phyloP scores from a whole-genome alignment of 92 coral and sea anemone genomes.

The Bergia puertoricense region DNA sequence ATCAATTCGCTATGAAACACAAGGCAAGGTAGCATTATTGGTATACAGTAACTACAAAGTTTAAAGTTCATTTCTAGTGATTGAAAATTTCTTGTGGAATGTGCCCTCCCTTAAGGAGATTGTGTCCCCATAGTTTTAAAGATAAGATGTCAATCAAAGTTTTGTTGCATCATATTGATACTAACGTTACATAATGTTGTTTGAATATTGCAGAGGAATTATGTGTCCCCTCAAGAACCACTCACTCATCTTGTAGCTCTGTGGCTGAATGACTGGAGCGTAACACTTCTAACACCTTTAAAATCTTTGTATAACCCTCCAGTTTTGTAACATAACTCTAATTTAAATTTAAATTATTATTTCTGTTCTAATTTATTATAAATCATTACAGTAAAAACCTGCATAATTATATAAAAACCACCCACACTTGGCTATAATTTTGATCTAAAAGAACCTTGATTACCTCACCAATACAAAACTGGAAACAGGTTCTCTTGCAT shows the following conservation, averaged over 20 bases:
- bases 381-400: background rate
- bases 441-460: too few relatives aligned
- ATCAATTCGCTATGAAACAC: too few relatives aligned
- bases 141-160: background rate
- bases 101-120: too few relatives aligned
- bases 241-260: conserved; percentile 24
- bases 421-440: too few relatives aligned
- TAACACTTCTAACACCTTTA: background rate
- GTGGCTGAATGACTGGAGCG: conserved; percentile 35
- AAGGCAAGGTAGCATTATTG: background rate
- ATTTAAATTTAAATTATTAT: background rate
- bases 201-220: conserved; percentile 46
- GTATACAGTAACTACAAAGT: too few relatives aligned
- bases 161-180: background rate
- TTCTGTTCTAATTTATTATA: background rate
- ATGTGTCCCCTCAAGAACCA: conserved; percentile 33
- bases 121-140: too few relatives aligned
- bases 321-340: conserved; percentile 3
- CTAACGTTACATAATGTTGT: conserved; percentile 28
- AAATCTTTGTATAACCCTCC: background rate
- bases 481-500: too few relatives aligned
- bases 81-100: too few relatives aligned
- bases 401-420: too few relatives aligned
- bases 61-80: too few relatives aligned
- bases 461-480: too few relatives aligned